Conservation (phyloP, 1,140 invertebrate species). For the Dysdera silvatica region DNA sequence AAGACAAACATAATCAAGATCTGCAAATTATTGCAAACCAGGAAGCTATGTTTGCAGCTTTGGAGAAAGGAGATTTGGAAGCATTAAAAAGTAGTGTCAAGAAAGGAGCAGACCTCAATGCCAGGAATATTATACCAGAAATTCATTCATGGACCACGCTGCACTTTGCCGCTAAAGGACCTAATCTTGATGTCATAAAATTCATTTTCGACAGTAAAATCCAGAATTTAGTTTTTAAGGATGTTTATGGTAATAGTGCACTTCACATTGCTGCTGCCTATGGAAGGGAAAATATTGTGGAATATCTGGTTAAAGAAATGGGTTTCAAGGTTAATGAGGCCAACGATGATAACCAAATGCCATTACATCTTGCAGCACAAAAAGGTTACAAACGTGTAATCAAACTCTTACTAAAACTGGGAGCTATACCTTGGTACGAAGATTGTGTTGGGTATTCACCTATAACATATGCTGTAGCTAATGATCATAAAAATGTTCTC, state of each 20-base stretch:
- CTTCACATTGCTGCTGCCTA: conserved; percentile 2
- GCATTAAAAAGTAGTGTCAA: neutral
- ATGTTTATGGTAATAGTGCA: neutral
- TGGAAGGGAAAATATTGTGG: conserved; percentile 5
- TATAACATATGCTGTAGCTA: neutral
- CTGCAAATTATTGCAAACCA: neutral
- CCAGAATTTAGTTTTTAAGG: neutral
- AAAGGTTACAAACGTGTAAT: neutral
- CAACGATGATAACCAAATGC: neutral
- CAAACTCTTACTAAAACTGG: neutral
- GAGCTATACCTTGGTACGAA: neutral
- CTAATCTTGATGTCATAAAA: neutral
- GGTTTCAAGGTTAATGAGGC: neutral
- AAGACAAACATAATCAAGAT: neutral
- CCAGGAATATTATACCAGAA: neutral
- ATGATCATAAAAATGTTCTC: neutral
- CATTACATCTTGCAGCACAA: conserved; percentile 10
- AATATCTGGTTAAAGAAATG: neutral
- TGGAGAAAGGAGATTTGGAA: neutral
- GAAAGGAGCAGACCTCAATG: neutral
- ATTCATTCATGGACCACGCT: conserved; percentile 2
- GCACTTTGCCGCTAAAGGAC: conserved; percentile 1
- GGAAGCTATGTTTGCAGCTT: neutral
- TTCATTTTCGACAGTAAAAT: neutral
- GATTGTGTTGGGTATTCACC: neutral